Evolutionary conservation across 2,888 invertebrate genomes (phyloP).

Genomic region (Dioctria rufipes): DNA sequence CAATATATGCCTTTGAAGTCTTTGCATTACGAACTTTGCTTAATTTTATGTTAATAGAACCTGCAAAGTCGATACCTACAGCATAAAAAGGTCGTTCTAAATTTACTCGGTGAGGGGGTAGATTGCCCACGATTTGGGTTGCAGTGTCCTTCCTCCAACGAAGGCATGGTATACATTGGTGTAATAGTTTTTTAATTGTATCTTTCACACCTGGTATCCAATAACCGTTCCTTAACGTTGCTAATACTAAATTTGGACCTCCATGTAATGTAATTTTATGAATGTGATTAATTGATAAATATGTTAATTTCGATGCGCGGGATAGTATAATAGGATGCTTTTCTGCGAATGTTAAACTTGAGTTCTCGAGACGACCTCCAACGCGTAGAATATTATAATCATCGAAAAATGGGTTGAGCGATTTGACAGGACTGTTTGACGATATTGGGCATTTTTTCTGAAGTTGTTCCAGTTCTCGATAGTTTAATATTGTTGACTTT

Average conservation of each 20-base stretch:
- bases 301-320: neutral
- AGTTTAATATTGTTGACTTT: too few relatives aligned
- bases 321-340: conserved; percentile 5
- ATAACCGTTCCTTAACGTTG: neutral
- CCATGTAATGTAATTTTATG: conserved; percentile 1
- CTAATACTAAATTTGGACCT: neutral
- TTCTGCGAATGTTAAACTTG: too few relatives aligned
- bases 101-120: conserved; percentile 44
- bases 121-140: too few relatives aligned
- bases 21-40: conserved; percentile 15
- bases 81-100: conserved; percentile 54
- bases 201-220: conserved; percentile 32
- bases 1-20: conserved; percentile 14
- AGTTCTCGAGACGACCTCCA: too few relatives aligned
- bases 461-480: too few relatives aligned
- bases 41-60: conserved; percentile 41
- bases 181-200: neutral
- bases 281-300: neutral
- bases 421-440: too few relatives aligned
- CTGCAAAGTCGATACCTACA: conserved; percentile 56
- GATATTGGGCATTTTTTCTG: too few relatives aligned
- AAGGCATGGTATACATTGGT: too few relatives aligned
- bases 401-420: neutral
- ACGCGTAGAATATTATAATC: conserved; percentile 2
- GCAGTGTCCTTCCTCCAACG: neutral